A percentile compares a stretch with the other conserved stretches of the same genome.
phyloP scores from a whole-genome alignment of 2,888 invertebrate species.

The Eulithis prunata region DNA sequence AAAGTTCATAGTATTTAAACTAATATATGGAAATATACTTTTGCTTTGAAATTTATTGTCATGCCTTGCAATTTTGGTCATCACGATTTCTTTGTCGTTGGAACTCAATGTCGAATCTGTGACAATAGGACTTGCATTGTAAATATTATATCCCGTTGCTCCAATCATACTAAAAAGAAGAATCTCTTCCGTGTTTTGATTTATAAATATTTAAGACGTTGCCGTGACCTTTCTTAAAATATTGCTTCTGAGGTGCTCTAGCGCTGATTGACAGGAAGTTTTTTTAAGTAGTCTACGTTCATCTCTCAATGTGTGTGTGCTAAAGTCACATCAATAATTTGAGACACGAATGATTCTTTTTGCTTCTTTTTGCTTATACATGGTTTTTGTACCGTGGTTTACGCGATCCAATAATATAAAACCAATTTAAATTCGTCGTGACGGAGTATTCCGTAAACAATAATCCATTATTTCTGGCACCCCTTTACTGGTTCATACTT shows the following conservation, averaged over 20 bases:
- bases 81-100: conserved; percentile 20
- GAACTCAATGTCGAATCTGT: conserved; percentile 20
- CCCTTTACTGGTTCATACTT: conserved; percentile 42
- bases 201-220: conserved; percentile 19
- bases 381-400: neutral
- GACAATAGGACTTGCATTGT: conserved; percentile 9
- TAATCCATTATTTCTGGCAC: conserved; percentile 26
- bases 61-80: conserved; percentile 9
- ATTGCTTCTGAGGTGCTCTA: conserved; percentile 28
- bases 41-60: neutral
- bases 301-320: no score
- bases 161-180: conserved; percentile 9
- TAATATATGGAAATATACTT: no score
- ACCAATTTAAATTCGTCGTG: conserved; percentile 16
- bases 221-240: conserved; percentile 35
- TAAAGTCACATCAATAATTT: no score
- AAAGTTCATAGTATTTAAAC: neutral
- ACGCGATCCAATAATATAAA: conserved; percentile 3
- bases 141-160: conserved; percentile 17
- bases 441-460: conserved; percentile 19
- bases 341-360: no score
- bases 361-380: no score
- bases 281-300: no score
- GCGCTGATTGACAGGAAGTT: conserved; percentile 18
- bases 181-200: conserved; percentile 34